A percentile compares a stretch with the other conserved stretches of the same genome.
Conservation (phyloP, 2,888 invertebrate genomes). For the Eumacrocentrus americanus region DNA sequence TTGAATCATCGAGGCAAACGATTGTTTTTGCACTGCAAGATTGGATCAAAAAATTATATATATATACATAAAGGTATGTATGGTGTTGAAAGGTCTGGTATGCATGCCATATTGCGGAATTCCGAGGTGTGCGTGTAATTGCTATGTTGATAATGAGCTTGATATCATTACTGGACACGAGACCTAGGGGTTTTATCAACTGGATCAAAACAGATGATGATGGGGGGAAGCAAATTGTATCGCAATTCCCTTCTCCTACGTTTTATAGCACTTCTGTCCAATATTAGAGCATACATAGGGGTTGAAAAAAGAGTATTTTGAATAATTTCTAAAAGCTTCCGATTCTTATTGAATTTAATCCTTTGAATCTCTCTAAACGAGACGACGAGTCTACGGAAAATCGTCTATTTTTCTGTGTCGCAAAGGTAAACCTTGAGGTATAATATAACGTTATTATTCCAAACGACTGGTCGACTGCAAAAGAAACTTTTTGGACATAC, state of each 20-base stretch:
- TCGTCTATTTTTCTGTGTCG: conserved; percentile 1
- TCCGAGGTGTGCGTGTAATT: conserved; percentile 17
- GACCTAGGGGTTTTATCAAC: conserved; percentile 1
- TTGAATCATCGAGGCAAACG: conserved; percentile 9
- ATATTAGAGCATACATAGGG: too few species aligned
- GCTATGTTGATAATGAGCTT: conserved; percentile 9
- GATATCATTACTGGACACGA: not conserved
- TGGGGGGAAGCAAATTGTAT: not conserved
- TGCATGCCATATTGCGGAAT: conserved; percentile 20
- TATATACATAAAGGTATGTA: not conserved
- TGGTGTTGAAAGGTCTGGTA: not conserved
- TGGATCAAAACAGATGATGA: conserved; percentile 1
- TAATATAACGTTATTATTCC: conserved; percentile 54
- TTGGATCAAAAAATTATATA: not conserved
- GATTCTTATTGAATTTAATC: too few species aligned
- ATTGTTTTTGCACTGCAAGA: not conserved
- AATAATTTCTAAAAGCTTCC: too few species aligned
- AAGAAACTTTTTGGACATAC: conserved; percentile 8
- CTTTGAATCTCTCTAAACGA: not conserved
- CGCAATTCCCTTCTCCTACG: not conserved
- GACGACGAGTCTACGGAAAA: not conserved
- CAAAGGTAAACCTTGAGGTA: conserved; percentile 26
- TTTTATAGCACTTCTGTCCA: conserved; percentile 7
- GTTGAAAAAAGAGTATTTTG: not conserved
- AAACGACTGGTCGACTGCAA: conserved; percentile 42